Base-by-base conservation (phyloP, 2,113 vertebrate genomes). In the Gadus macrocephalus region DNA sequence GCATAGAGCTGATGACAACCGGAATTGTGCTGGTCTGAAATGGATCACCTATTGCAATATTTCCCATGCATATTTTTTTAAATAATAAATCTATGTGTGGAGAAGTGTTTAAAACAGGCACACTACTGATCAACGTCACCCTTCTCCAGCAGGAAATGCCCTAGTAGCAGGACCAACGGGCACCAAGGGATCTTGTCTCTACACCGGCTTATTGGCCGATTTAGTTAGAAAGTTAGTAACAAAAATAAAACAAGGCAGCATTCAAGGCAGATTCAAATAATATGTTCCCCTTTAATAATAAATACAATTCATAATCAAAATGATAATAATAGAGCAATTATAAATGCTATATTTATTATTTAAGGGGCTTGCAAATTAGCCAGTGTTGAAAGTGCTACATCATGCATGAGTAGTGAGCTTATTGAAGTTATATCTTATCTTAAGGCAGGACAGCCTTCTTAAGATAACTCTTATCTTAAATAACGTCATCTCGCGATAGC, bases 151-250 rank as follows among this genome's bases (percentile, higher is more conserved):
- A 68, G 53, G 66, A 38, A 16, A 7, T 55, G 65, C 65, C 65
- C 53, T 22, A 27, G 49, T 25, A 27, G 53, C 15, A n/a, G 55
- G 42, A 49, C 9, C 12, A 15, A 53, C 27, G 42, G 49, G 42
- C 64, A 22, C 38, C 63, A 31, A n/a, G 14, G 31, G 31, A 53
- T 25, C 49, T 25, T 5, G 15, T 8, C 42, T 53, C 38, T 53
- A 53, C 42, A 9, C 19, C 42, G 5, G 49, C 49, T 55, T 16
- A 55, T 67, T 67, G 63, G 65, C 12, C 65, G 53, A 49, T 38
- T 56, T 67, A 67, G 25, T 68, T 68, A 59, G 56, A 53, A 56
- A 20, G 49, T 67, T 55, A 67, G 66, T 49, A 38, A 53, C 25
- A 15, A 56, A 67, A 53, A 15, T 12, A 53, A 66, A 66, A 67